A percentile compares a stretch with the other conserved stretches of the same genome.
These are phyloP conservation scores for Anguilla anguilla DNA, from an alignment of 2,797 vertebrate genomes.

Conservation along the genomic window DNA sequence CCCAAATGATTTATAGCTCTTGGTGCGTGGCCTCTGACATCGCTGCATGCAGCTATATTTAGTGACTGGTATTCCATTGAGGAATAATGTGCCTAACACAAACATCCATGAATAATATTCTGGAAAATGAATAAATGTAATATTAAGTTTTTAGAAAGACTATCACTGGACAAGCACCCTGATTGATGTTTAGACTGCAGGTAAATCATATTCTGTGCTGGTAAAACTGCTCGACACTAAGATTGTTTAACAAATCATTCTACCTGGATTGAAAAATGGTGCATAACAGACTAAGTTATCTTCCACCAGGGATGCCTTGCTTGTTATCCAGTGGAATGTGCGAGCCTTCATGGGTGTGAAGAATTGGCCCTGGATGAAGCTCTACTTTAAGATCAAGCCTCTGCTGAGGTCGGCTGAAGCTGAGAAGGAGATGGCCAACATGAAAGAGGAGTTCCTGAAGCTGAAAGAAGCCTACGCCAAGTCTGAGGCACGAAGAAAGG, in stretches of 20 bases:
- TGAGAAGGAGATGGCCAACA: constrained; percentile 83
- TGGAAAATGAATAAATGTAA: background rate
- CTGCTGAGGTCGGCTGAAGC: constrained; percentile 84
- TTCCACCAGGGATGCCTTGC: constrained; percentile 69
- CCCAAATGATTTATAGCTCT: no score
- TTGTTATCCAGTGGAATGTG: constrained; percentile 82
- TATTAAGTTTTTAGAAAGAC: background rate
- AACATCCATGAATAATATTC: background rate
- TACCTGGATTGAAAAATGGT: background rate
- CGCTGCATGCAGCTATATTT: no score
- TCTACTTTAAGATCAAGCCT: constrained; percentile 91
- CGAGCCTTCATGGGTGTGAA: constrained; percentile 84
- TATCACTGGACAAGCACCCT: background rate
- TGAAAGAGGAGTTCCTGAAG: constrained; percentile 74
- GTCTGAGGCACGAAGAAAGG: constrained; percentile 67
- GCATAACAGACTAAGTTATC: background rate
- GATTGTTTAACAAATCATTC: background rate
- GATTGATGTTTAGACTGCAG: background rate
- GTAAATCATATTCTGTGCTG: background rate
- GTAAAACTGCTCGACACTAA: background rate
- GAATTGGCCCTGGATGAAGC: constrained; percentile 89
- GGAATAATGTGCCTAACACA: background rate
- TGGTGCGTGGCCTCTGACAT: no score
- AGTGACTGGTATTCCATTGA: background rate
- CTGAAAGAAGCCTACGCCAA: constrained; percentile 69